Evolutionary conservation across 2,888 invertebrate species (phyloP), one percentile per base, ranked within the genome.

Genomic region (Cantharis lateralis): DNA sequence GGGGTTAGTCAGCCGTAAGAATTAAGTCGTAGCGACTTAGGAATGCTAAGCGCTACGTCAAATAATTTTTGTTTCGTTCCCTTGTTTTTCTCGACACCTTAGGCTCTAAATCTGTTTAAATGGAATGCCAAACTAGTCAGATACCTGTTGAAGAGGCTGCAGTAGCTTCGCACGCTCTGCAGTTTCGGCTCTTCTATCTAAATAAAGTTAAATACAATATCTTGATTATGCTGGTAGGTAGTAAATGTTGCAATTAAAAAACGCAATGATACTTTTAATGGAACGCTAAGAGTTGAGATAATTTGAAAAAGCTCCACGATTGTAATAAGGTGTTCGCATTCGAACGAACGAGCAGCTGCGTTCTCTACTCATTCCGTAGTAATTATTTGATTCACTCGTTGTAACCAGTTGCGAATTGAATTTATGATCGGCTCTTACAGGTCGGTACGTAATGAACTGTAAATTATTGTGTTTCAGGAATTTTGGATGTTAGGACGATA

Each of bases 371-470:
- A n/a, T 66, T 20, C 24, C 11, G 48, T 26, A 28, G 74, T 71
- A 74, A 74, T 71, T 71, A 69, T 77, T 77, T 74, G 69, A 77
- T 69, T 74, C 71, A 26, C 68, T 77, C 63, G 62, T 61, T 63
- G 70, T 71, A 77, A 70, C 70, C 77, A 71, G 68, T 73, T 74
- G 71, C 69, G 74, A 68, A 74, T 77, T 77, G 74, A 71, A 77
- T 77, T 77, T 77, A 77, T 74, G 77, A 74, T 74, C 28, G 71
- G 71, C 74, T 74, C 74, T 77, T 74, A 74, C 24, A 74, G 74
- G 71, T 64, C 70, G 71, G 26, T 68, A 71, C 63, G 77, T 74
- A 74, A 77, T 77, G 74, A 71, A 74, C 71, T 68, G 74, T 77
- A 68, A 77, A 77, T 74, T 77, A 77, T 74, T 77, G 74, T 77